phyloP scores from a whole-genome alignment of 2,888 invertebrate species.

The Schizaphis graminum region DNA sequence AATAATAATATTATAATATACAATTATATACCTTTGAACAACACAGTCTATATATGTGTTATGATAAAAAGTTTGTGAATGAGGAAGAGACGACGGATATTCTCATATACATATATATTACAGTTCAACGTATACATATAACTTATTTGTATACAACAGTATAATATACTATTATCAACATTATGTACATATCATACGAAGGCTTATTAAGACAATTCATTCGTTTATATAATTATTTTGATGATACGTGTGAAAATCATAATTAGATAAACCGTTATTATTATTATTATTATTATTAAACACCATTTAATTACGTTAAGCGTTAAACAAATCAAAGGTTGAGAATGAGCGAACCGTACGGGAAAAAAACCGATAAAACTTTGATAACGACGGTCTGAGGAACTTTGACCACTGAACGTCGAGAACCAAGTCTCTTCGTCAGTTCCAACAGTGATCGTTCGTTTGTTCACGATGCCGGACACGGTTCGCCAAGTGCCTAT shows the following conservation, averaged over 20 bases:
- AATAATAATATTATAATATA: neutral
- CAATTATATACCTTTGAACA: neutral
- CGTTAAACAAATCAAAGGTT: slow-evolving; percentile 60
- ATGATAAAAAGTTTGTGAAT: slow-evolving; percentile 35
- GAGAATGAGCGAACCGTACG: neutral
- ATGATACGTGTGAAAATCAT: slow-evolving; percentile 10
- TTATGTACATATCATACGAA: neutral
- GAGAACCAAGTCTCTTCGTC: neutral
- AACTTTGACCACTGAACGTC: slow-evolving; percentile 51
- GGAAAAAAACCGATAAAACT: slow-evolving; percentile 37
- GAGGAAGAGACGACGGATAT: slow-evolving; percentile 3
- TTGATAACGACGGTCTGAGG: slow-evolving; percentile 12
- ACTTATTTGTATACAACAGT: slow-evolving; percentile 13
- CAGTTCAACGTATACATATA: neutral
- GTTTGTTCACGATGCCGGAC: slow-evolving; percentile 61
- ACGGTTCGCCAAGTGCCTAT: slow-evolving; percentile 59
- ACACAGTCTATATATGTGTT: neutral
- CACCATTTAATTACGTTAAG: slow-evolving; percentile 22
- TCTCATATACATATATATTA: neutral
- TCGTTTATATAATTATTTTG: slow-evolving; percentile 8
- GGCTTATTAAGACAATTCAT: slow-evolving; percentile 6
- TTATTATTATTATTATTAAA: neutral
- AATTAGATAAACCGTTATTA: neutral
- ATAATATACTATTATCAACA: neutral
- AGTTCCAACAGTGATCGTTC: slow-evolving; percentile 13